Percentiles rank a stretch among this genome's conserved stretches.
These are phyloP conservation scores for Melieria omissa DNA, from an alignment of 2,888 invertebrate genomes.

Conservation along the genomic window DNA sequence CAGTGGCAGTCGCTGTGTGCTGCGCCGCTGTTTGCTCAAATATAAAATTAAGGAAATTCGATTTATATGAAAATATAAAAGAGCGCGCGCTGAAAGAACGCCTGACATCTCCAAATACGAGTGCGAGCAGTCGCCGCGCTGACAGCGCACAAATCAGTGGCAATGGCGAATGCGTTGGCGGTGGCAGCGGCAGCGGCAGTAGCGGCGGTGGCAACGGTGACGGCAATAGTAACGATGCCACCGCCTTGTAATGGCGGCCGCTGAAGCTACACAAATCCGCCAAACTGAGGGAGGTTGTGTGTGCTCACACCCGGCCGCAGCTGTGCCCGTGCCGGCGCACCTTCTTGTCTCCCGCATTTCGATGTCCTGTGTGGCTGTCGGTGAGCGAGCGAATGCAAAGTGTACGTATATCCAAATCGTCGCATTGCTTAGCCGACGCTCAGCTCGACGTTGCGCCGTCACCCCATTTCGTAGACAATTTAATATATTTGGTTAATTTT, in stretches of 20 bases:
- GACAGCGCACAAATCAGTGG: conserved; percentile 41
- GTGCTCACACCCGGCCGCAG: not conserved
- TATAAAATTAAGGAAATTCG: conserved; percentile 56
- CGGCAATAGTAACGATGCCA: conserved; percentile 19
- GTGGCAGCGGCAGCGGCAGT: conserved; percentile 7
- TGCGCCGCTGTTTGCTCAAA: conserved; percentile 45
- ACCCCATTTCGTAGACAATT: conserved; percentile 34
- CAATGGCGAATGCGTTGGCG: conserved; percentile 16
- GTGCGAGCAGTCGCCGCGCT: conserved; percentile 21
- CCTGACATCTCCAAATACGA: conserved; percentile 35
- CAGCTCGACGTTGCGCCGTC: not conserved
- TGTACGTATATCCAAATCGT: conserved; percentile 35
- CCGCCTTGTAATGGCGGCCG: conserved; percentile 12
- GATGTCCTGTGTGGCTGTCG: not conserved
- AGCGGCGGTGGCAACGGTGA: conserved; percentile 12
- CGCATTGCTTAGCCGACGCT: conserved; percentile 14
- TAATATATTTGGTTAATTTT: conserved; percentile 27
- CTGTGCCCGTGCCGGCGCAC: too few relatives aligned
- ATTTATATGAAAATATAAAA: conserved; percentile 52
- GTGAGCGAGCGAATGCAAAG: conserved; percentile 3
- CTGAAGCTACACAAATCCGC: conserved; percentile 26
- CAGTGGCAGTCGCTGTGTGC: not conserved
- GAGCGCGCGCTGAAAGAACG: conserved; percentile 11
- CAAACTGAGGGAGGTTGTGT: not conserved
- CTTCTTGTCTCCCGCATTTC: not conserved